Evolutionary conservation across 1,140 invertebrate species (phyloP).

Genomic region (Micrasema longulum): DNA sequence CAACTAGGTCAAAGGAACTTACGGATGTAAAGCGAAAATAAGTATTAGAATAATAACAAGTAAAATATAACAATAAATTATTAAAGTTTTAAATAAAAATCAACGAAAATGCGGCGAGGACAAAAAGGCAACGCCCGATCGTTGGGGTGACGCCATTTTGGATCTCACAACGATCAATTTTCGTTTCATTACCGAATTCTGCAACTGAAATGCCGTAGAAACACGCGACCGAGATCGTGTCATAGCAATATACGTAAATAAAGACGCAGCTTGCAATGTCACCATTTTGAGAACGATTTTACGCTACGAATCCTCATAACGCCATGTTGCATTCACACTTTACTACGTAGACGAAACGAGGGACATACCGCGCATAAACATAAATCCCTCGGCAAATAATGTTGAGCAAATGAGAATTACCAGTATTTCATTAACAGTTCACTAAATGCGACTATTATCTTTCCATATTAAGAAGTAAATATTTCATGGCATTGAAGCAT

Average conservation of each 20-base stretch:
- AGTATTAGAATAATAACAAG: slow-evolving; percentile 15
- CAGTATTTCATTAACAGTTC: slow-evolving; percentile 70
- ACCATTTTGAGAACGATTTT: slow-evolving; percentile 29
- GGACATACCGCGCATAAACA: slow-evolving; percentile 48
- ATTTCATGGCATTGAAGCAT: slow-evolving; percentile 70
- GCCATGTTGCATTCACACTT: slow-evolving; percentile 44
- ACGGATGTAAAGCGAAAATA: slow-evolving; percentile 4
- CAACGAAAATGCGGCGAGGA: slow-evolving; percentile 43
- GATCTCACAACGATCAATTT: slow-evolving; percentile 45
- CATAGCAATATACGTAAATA: slow-evolving; percentile 29
- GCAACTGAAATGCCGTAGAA: slow-evolving; percentile 35
- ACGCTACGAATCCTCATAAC: slow-evolving; percentile 32
- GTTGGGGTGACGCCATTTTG: slow-evolving; percentile 39
- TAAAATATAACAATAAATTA: slow-evolving; percentile 27
- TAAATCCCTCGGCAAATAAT: slow-evolving; percentile 44
- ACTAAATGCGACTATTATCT: slow-evolving; percentile 69
- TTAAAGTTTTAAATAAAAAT: slow-evolving; percentile 46
- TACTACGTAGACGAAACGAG: slow-evolving; percentile 38
- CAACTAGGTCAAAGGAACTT: background rate
- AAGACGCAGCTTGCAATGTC: slow-evolving; percentile 32
- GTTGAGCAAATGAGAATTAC: slow-evolving; percentile 58
- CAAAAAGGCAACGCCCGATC: slow-evolving; percentile 46
- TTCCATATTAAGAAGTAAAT: slow-evolving; percentile 66
- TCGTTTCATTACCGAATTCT: slow-evolving; percentile 44
- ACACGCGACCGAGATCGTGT: slow-evolving; percentile 36